Percentiles rank a stretch among this genome's conserved stretches.
Conservation (phyloP, 2,113 vertebrate species). For the Tangachromis dhanisi region DNA sequence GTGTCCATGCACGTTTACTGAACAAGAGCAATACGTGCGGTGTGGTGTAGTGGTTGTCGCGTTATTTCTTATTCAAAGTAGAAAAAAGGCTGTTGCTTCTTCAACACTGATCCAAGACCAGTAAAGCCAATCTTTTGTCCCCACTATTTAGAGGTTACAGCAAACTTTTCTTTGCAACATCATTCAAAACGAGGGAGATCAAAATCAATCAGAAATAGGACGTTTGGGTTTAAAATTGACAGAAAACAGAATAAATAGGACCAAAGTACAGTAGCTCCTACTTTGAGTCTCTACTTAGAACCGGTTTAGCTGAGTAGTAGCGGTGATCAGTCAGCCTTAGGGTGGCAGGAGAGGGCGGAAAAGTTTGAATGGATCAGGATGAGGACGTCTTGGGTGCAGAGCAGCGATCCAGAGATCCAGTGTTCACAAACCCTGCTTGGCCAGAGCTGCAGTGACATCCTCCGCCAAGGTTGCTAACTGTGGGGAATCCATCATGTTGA, state of each 20-base stretch:
- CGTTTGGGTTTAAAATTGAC: slow-evolving; percentile 35
- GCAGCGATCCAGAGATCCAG: background rate
- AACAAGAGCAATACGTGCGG: slow-evolving; percentile 60
- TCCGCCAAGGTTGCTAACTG: slow-evolving; percentile 93
- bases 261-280: slow-evolving; percentile 45
- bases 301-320: slow-evolving; percentile 3
- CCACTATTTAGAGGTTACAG: slow-evolving; percentile 1
- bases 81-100: slow-evolving; percentile 48
- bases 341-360: slow-evolving; percentile 31
- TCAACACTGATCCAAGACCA: slow-evolving; percentile 51
- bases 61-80: slow-evolving; percentile 40
- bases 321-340: background rate
- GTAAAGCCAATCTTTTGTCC: slow-evolving; percentile 20
- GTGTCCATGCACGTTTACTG: slow-evolving; percentile 70
- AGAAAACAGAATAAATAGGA: slow-evolving; percentile 27
- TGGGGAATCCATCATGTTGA: slow-evolving; percentile 93
- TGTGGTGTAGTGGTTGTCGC: slow-evolving; percentile 46
- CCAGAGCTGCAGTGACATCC: slow-evolving; percentile 94
- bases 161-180: slow-evolving; percentile 58
- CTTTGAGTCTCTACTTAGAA: slow-evolving; percentile 44
- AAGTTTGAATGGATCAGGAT: slow-evolving; percentile 4
- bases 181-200: slow-evolving; percentile 46
- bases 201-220: slow-evolving; percentile 38
- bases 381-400: background rate
- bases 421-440: slow-evolving; percentile 98